Evolutionary conservation across 2,113 vertebrate species (phyloP).

Genomic region (Epinephelus fuscoguttatus): DNA sequence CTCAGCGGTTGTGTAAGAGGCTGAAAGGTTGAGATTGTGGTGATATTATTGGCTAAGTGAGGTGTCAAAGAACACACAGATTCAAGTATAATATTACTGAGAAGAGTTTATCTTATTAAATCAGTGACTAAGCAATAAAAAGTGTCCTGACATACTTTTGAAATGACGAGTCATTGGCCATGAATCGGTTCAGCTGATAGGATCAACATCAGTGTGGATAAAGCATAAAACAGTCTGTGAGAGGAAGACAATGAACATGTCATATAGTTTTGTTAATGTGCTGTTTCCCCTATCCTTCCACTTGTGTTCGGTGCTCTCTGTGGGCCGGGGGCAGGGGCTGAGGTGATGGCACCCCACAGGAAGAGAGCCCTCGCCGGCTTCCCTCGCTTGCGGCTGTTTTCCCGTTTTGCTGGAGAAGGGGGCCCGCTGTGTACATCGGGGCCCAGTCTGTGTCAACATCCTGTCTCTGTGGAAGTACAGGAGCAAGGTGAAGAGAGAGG

Average conservation of each 20-base stretch:
- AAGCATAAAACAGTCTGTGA: neutral
- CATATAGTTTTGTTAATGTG: neutral
- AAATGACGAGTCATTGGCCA: neutral
- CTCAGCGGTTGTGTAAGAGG: neutral
- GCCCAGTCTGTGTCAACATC: constrained; percentile 71
- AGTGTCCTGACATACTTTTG: neutral
- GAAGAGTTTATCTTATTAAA: neutral
- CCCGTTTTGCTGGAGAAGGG: constrained; percentile 60
- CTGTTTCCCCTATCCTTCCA: neutral
- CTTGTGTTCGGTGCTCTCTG: neutral
- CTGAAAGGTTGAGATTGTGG: neutral
- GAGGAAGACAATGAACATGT: neutral
- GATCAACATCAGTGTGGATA: neutral
- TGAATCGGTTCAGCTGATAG: neutral
- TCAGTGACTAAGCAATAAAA: neutral
- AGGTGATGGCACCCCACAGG: constrained; percentile 51
- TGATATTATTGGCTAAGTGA: neutral
- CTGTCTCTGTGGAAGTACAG: constrained; percentile 53
- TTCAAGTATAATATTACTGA: neutral
- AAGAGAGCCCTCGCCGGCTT: constrained; percentile 40
- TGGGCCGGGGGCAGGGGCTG: constrained; percentile 8
- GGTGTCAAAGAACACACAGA: neutral
- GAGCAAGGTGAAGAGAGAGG: constrained; percentile 26
- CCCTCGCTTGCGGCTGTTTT: constrained; percentile 66
- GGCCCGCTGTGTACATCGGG: constrained; percentile 54